phyloP scores from a whole-genome alignment of 2,113 vertebrate genomes.

The Phodopus roborovskii region DNA sequence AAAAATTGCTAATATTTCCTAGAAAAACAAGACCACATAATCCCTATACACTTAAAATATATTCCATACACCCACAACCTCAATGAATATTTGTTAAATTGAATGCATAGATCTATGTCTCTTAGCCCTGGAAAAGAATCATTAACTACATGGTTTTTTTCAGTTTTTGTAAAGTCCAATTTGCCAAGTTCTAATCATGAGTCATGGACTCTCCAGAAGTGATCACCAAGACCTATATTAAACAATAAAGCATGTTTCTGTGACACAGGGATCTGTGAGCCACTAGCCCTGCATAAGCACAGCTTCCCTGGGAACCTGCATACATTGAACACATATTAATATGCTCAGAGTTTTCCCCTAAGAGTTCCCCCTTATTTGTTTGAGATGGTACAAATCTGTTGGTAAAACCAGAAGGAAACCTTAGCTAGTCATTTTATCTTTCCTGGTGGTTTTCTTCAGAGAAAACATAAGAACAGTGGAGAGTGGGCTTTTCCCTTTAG shows the following conservation, averaged over 20 bases:
- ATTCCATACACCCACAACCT: neutral
- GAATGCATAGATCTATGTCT: constrained; percentile 3
- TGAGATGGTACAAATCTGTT: neutral
- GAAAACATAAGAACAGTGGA: constrained; percentile 15
- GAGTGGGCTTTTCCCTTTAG: neutral
- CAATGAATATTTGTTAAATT: neutral
- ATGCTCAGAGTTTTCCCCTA: neutral
- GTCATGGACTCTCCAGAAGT: neutral
- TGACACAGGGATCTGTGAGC: neutral
- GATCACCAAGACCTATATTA: neutral
- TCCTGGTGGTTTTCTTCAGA: constrained; percentile 24
- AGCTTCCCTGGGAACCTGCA: rapidly evolving
- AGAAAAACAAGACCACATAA: constrained; percentile 23
- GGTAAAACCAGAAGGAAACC: neutral
- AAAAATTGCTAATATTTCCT: constrained; percentile 33
- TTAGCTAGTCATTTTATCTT: neutral
- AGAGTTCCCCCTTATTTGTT: neutral
- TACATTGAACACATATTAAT: no score
- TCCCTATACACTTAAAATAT: neutral
- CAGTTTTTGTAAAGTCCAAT: neutral
- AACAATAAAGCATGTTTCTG: neutral
- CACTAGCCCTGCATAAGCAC: neutral
- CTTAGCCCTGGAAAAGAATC: constrained; percentile 9
- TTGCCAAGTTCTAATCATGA: constrained; percentile 17
- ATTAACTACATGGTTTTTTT: neutral